These are phyloP conservation scores for Herpetotheres cachinnans DNA, from an alignment of 2,113 vertebrate genomes.

Conservation along the genomic window DNA sequence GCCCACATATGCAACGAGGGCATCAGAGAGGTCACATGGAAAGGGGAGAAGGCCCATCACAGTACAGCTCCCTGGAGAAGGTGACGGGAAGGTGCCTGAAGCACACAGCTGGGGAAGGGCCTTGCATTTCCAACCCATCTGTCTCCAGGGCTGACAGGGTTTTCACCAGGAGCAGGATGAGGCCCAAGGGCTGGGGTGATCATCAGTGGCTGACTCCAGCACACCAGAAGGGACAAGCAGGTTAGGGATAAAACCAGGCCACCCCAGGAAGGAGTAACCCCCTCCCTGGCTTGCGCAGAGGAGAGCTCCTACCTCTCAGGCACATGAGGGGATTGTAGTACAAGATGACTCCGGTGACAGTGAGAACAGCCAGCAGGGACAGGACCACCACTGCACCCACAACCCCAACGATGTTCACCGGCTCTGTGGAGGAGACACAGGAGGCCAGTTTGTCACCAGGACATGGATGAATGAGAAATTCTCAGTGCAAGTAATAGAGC, in stretches of 20 bases:
- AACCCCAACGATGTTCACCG: slow-evolving; percentile 55
- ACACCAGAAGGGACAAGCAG: background rate
- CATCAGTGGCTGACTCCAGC: background rate
- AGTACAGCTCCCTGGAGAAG: background rate
- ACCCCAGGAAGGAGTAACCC: background rate
- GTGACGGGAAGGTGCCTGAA: background rate
- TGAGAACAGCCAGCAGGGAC: slow-evolving; percentile 65
- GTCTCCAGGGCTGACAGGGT: background rate
- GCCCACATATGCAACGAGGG: fast-evolving
- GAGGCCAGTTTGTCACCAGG: background rate
- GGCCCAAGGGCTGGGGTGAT: background rate
- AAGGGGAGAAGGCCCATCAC: background rate
- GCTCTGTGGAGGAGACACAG: slow-evolving; percentile 47
- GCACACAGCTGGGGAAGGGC: background rate
- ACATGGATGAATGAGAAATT: fast-evolving
- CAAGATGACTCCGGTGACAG: slow-evolving; percentile 35
- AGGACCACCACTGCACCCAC: slow-evolving; percentile 70
- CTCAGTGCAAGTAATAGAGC: background rate
- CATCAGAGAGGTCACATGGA: background rate
- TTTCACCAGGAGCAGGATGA: background rate
- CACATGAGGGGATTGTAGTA: slow-evolving; percentile 72
- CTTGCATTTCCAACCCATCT: background rate
- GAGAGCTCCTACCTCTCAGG: slow-evolving; percentile 68
- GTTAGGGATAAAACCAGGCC: background rate
- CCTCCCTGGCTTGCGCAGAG: background rate